A percentile compares a stretch with the other conserved stretches of the same genome.
phyloP scores from a whole-genome alignment of 92 coral and sea anemone species.

The Paragorgia papillata region DNA sequence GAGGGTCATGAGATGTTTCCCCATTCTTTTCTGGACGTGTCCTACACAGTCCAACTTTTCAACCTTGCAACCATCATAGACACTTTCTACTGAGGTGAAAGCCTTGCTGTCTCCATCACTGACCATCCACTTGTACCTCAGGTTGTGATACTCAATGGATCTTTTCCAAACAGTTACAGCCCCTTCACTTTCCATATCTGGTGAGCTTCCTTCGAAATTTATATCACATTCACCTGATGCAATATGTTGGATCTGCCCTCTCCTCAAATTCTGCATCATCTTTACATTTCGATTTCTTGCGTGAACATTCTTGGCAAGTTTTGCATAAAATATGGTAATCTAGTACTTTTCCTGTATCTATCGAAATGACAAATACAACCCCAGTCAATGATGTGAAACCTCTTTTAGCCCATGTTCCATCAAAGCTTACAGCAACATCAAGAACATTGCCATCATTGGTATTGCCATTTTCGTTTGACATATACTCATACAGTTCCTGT shows the following conservation, averaged over 20 bases:
- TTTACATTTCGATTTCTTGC: conserved; percentile 23
- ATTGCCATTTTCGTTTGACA: not conserved
- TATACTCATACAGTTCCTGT: not conserved
- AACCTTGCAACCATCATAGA: conserved; percentile 44
- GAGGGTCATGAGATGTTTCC: conserved; percentile 43
- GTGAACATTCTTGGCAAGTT: conserved; percentile 18
- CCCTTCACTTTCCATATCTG: conserved; percentile 48
- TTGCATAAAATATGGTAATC: conserved; percentile 38
- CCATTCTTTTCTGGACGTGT: too few species aligned
- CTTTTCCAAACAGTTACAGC: not conserved
- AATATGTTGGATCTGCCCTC: conserved; percentile 24
- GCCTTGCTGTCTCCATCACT: too few species aligned
- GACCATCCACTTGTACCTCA: too few species aligned
- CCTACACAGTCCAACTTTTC: conserved; percentile 61
- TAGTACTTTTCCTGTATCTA: conserved; percentile 37
- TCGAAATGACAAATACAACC: conserved; percentile 20
- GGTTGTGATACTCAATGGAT: too few species aligned
- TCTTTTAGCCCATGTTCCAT: conserved; percentile 51
- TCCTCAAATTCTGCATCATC: conserved; percentile 16
- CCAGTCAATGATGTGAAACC: conserved; percentile 28
- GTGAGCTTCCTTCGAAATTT: conserved; percentile 33
- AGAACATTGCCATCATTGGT: not conserved
- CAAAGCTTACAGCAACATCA: conserved; percentile 33
- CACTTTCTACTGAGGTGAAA: not conserved
- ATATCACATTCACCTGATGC: conserved; percentile 15